Base-by-base conservation (phyloP, 2,113 vertebrate genomes). In the Penelope pileata region DNA sequence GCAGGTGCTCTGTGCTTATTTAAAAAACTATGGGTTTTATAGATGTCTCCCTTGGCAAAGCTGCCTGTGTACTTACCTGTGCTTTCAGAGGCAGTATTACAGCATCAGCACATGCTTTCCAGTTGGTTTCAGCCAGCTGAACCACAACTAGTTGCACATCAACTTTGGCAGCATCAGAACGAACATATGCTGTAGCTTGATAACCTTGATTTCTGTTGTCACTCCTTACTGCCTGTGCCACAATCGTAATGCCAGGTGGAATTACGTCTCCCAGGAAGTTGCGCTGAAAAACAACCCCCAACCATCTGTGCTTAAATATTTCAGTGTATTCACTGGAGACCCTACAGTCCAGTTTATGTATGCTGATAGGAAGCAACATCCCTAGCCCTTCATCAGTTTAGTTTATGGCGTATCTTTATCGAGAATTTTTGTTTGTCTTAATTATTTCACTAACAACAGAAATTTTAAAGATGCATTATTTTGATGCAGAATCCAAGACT, bases 171-270 rank as follows among this genome's bases (percentile, higher is more conserved):
- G 63, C 69, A 38, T 88, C 70, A 22, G 81, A 87, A 54, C 88
- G 96, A 88, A 94, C 70, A 90, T 97, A 97, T 83, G 94, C 85
- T 75, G 96, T 97, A 58, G 96, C 91, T 90, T 97, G 95, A 84
- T 98, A 97, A 88, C 98, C 97, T 91, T 96, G 92, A 70, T 96
- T 94, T 95, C 62, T 91, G 81, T 59, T 96, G 94, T 98, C 95
- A 84, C 82, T 96, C 83, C 91, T 96, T 64, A 97, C 91, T 84
- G 97, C 97, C 80, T 95, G 95, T 73, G 94, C 92, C 83, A 97
- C 91, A 63, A 97, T 34, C 6, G 96, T 96, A 51, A 97, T 63
- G 75, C 88, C 91, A 77, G 97, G 96, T 84, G 95, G 80, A 85
- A 93, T 87, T 66, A 77, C 1, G 0, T 96, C 96, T 83, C 86